Evolutionary conservation across 2,797 vertebrate genomes (phyloP), one percentile per base, ranked within the genome.

Genomic region (Triplophysa bombifrons): DNA sequence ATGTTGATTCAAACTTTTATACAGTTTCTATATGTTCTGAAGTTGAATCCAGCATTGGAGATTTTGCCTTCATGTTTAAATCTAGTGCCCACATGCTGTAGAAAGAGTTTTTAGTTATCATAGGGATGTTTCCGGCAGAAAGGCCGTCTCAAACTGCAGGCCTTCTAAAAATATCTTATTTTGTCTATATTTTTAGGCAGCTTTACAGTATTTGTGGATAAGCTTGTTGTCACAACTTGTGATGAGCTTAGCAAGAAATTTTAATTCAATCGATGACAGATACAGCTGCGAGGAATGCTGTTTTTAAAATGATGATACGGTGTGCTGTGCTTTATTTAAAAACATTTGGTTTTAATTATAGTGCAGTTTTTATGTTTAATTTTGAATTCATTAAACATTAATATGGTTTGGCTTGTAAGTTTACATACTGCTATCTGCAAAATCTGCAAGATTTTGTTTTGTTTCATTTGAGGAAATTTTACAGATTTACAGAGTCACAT

Each of bases 191-290:
- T 60, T 72, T 78, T 6, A 44, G 16, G n/a, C 13, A 34, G 12
- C 7, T 48, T 66, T 56, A 17, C 19, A 20, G 50, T 34, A 20
- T 66, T 66, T 20, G 34, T 56, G 20, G 61, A 56, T 56, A 66
- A 72, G 20, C 11, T 10, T 13, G 13, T 56, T 11, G 4, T 20
- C 5, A 17, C 5, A 7, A 20, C 17, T 53, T 56, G 48, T 61
- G 46, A 46, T 72, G 70, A 72, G 48, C 50, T 58, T 38, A 56
- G 69, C 50, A 65, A 72, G 13, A 66, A 22, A 10, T 73, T 46
- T 56, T 34, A 11, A 66, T 66, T 53, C 19, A 22, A 1, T 78
- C 16, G 16, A n/a, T 72, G 8, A 13, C 8, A 72, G 63, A 64
- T 27, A 16, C 10, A 77, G 27, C 22, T 27, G 12, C 38, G 25